These are phyloP conservation scores for Pristis pectinata DNA, from an alignment of 2,797 vertebrate species.

Conservation along the genomic window DNA sequence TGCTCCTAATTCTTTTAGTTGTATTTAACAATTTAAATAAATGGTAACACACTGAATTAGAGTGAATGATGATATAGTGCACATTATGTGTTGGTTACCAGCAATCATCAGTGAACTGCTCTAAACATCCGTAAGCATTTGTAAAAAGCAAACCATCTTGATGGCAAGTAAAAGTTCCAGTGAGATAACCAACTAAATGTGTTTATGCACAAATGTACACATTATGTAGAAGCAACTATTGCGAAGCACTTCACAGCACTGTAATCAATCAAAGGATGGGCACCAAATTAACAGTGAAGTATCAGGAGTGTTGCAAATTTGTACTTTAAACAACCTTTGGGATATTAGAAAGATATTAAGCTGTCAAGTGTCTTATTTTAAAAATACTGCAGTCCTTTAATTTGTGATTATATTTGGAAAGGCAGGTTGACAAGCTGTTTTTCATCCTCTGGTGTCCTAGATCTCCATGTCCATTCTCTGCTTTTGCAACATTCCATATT, in stretches of 20 bases:
- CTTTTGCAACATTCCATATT: too few species aligned
- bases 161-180: background rate
- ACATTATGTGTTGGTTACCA: background rate
- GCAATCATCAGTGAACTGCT: background rate
- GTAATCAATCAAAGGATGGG: background rate
- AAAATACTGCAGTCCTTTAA: background rate
- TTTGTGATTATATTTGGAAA: background rate
- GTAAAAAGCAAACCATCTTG: background rate
- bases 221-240: background rate
- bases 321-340: background rate
- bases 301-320: background rate
- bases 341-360: background rate
- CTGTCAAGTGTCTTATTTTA: background rate
- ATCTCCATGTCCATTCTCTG: too few species aligned
- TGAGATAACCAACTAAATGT: background rate
- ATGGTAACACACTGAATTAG: background rate
- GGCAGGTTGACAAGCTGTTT: too few species aligned
- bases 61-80: background rate
- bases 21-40: background rate
- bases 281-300: background rate
- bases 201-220: background rate
- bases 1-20: too few species aligned
- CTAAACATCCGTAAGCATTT: conserved; percentile 19
- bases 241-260: background rate
- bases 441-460: too few species aligned